Conservation (phyloP, 2,113 vertebrate species). For the Istiophorus platypterus region DNA sequence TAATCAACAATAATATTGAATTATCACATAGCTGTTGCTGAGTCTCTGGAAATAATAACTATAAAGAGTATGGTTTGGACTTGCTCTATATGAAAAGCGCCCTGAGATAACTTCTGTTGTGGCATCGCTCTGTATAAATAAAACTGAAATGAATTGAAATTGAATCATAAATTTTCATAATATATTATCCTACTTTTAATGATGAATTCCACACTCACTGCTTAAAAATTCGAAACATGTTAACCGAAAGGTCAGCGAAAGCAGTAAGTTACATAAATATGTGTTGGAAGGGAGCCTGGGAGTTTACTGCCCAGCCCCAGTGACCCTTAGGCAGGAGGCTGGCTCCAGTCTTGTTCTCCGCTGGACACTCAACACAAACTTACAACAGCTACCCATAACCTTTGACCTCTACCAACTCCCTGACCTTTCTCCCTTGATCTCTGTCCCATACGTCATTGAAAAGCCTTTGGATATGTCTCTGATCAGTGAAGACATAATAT, state of each 20-base stretch:
- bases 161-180: too few species aligned
- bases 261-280: conserved; percentile 9
- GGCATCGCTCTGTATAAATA: too few species aligned
- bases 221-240: conserved; percentile 17
- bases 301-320: conserved; percentile 53
- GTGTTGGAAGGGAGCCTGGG: conserved; percentile 16
- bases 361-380: conserved; percentile 63
- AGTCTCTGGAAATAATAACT: too few species aligned
- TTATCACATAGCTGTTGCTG: too few species aligned
- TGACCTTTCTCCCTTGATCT: conserved; percentile 75
- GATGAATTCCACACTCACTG: neutral
- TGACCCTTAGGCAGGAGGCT: conserved; percentile 68
- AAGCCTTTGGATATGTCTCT: conserved; percentile 43
- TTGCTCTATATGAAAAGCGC: too few species aligned
- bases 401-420: conserved; percentile 59
- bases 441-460: conserved; percentile 66
- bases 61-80: too few species aligned
- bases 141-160: too few species aligned
- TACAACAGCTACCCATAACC: conserved; percentile 67
- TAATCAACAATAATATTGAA: neutral
- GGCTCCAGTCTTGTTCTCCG: conserved; percentile 64
- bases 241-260: conserved; percentile 17
- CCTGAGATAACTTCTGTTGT: too few species aligned
- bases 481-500: conserved; percentile 55
- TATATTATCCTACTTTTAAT: neutral